Conservation (phyloP, 2,797 vertebrate species). For the Gadopsis marmoratus region DNA sequence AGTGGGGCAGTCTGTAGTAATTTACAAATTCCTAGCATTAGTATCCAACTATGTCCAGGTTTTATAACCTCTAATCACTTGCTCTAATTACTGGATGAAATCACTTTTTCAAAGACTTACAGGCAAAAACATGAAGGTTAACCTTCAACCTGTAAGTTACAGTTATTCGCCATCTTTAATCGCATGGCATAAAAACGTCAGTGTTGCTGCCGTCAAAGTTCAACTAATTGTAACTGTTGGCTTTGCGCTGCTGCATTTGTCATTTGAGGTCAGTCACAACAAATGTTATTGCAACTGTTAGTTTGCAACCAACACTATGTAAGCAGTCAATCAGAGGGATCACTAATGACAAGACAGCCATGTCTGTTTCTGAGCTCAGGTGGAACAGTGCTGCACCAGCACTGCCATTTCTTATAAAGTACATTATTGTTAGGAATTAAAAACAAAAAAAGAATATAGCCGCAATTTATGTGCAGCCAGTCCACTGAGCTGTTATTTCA, state of each 20-base stretch:
- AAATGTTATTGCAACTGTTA: background rate
- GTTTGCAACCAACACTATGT: background rate
- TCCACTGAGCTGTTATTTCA: background rate
- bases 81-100: background rate
- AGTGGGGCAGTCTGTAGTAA: background rate
- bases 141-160: too few relatives aligned
- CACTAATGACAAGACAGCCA: background rate
- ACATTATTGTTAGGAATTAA: background rate
- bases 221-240: background rate
- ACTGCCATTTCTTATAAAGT: background rate
- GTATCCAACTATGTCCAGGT: background rate
- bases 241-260: background rate
- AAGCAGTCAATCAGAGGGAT: conserved; percentile 2
- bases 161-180: background rate
- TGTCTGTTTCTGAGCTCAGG: background rate
- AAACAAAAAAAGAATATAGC: background rate
- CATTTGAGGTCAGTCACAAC: background rate
- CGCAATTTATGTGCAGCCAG: background rate
- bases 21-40: background rate
- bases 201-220: too few relatives aligned
- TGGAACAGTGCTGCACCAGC: background rate
- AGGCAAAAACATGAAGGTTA: background rate
- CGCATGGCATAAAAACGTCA: background rate
- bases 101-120: background rate
- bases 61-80: background rate